Conservation (phyloP, 2,888 invertebrate genomes). For the Tetragonisca angustula region DNA sequence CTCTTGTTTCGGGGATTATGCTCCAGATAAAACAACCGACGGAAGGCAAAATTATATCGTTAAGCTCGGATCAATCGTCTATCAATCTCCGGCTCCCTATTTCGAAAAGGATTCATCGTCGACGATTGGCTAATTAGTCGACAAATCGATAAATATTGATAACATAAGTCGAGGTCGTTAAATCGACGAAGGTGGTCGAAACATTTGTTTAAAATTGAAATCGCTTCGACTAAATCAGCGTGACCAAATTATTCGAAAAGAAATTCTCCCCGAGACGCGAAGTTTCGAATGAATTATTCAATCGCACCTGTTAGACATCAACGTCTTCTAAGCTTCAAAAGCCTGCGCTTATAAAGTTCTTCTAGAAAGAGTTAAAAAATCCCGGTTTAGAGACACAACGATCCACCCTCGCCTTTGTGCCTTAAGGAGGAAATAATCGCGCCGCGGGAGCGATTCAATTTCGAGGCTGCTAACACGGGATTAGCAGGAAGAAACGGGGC, state of each 20-base stretch:
- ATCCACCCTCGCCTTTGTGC: not conserved
- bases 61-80: not conserved
- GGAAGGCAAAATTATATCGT: not conserved
- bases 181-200: no score
- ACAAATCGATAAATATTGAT: no score
- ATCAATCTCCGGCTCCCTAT: no score
- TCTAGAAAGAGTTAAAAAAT: not conserved
- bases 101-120: no score
- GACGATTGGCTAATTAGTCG: no score
- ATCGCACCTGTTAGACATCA: no score
- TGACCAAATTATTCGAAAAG: no score
- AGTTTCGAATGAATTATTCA: no score
- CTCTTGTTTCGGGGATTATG: conserved; percentile 1
- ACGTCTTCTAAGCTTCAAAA: not conserved
- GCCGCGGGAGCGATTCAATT: conserved; percentile 36
- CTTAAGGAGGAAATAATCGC: conserved; percentile 46
- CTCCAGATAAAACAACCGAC: not conserved
- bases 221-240: no score
- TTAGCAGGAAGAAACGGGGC: conserved; percentile 39
- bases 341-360: not conserved
- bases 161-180: no score
- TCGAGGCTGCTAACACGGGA: conserved; percentile 31
- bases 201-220: no score
- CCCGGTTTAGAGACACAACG: not conserved
- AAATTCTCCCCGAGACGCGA: no score